phyloP scores from a whole-genome alignment of 2,888 invertebrate species.

The Spodoptera exigua region DNA sequence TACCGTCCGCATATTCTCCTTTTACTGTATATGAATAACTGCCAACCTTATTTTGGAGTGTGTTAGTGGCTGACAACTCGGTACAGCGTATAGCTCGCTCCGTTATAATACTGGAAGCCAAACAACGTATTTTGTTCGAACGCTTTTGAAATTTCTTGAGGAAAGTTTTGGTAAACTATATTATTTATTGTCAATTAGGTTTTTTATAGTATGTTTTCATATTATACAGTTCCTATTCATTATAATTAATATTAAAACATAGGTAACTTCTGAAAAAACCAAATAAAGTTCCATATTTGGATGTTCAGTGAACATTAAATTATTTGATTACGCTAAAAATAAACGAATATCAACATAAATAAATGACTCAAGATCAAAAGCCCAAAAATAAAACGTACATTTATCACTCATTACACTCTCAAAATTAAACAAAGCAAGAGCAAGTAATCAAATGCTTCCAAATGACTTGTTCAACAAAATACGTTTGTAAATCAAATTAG shows the following conservation, averaged over 20 bases:
- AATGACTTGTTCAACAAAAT: constrained; percentile 17
- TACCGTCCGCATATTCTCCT: constrained; percentile 49
- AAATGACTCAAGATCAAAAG: no score
- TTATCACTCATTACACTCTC: neutral
- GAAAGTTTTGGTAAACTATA: constrained; percentile 12
- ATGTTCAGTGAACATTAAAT: no score
- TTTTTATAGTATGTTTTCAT: no score
- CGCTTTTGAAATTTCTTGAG: constrained; percentile 30
- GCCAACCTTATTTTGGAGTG: constrained; percentile 54
- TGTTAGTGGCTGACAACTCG: constrained; percentile 52
- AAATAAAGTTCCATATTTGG: no score
- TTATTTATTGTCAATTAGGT: no score
- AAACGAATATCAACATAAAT: no score
- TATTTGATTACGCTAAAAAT: no score
- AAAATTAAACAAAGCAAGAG: constrained; percentile 3
- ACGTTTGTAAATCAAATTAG: constrained; percentile 29
- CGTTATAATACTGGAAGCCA: constrained; percentile 38
- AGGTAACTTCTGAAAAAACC: no score
- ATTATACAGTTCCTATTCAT: no score
- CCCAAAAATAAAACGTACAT: neutral
- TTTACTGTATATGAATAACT: constrained; percentile 54
- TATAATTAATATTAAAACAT: no score
- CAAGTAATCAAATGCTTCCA: constrained; percentile 18
- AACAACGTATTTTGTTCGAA: constrained; percentile 24
- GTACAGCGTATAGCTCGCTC: constrained; percentile 23